Evolutionary conservation across 2,888 invertebrate species (phyloP).

Genomic region (Lasioglossum lativentre): DNA sequence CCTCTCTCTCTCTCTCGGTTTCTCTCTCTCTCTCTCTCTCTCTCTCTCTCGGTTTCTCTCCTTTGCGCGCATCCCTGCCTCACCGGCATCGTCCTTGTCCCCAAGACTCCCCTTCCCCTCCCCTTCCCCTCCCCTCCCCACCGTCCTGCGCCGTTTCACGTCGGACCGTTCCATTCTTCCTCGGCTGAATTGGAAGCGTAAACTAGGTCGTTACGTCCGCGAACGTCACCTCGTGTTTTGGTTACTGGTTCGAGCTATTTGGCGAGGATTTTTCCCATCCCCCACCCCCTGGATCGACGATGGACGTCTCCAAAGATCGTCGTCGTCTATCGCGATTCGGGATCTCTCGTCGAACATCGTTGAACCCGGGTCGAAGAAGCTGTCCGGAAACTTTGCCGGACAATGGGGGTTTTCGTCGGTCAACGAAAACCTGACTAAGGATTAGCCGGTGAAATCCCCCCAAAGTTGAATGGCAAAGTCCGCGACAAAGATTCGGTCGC

Average conservation of each 20-base stretch:
- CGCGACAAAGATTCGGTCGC: constrained; percentile 48
- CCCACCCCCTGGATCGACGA: too few relatives aligned
- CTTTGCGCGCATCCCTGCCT: constrained; percentile 23
- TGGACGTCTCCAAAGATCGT: background rate
- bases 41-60: background rate
- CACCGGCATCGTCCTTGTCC: constrained; percentile 21
- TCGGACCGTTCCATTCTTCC: constrained; percentile 34
- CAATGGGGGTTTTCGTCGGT: background rate
- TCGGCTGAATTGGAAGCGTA: constrained; percentile 38
- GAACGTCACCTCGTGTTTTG: constrained; percentile 35
- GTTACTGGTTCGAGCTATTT: background rate
- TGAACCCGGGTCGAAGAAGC: background rate
- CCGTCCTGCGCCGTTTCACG: background rate
- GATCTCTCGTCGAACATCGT: background rate
- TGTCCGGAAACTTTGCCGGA: background rate
- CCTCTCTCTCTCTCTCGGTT: too few relatives aligned
- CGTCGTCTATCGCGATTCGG: background rate
- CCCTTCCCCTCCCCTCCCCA: constrained; percentile 11
- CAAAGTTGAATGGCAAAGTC: background rate
- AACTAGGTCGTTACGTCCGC: constrained; percentile 61
- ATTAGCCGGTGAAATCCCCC: constrained; percentile 40
- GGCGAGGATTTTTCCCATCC: constrained; percentile 19
- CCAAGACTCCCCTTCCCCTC: constrained; percentile 1
- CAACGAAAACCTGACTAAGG: constrained; percentile 35
- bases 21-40: background rate